Evolutionary conservation across 1,140 invertebrate species (phyloP), one percentile per base, ranked within the genome.

Genomic region (Sitophilus oryzae): DNA sequence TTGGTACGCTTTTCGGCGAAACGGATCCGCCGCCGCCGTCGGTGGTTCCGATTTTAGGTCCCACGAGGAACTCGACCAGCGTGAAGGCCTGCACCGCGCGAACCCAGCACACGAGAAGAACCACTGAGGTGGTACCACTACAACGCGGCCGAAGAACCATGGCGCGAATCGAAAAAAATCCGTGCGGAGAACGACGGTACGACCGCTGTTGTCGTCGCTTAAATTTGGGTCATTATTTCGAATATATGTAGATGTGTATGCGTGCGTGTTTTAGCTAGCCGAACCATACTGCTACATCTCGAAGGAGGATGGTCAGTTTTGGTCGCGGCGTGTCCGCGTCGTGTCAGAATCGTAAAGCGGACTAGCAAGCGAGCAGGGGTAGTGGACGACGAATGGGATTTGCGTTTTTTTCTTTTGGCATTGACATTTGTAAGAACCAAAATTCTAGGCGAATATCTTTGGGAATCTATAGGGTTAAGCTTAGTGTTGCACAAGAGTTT

Each of bases 1-100:
- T 30, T 5, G 5, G 5, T 5, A 30, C 25, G 25, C 25, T 30
- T 11, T 30, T 30, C 25, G 25, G 5, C 25, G 11, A 11, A 11
- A 30, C 11, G 5, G 25, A 6, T 5, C 11, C 11, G 42, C 14
- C 20, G 42, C 19, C 42, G 42, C 11, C 11, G 42, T n/a, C 20
- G 42, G 11, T 19, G 42, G n/a, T 44, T 5, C 42, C 42, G 18
- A 44, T n/a, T 9, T 23, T 44, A 2, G 42, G 42, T 14, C 42
- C 42, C 9, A 44, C 5, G 8, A 44, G 11, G 42, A 44, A 44
- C 18, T 44, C 42, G 18, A 19, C n/a, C 14, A 44, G n/a, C 5
- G 19, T 44, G 4, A 11, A 10, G 23, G 18, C 18, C 14, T 44
- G 9, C 18, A 30, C 22, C 5, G 16, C 9, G n/a, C 19, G 42